Conservation (phyloP, 2,113 vertebrate genomes). For the Eretmochelys imbricata region DNA sequence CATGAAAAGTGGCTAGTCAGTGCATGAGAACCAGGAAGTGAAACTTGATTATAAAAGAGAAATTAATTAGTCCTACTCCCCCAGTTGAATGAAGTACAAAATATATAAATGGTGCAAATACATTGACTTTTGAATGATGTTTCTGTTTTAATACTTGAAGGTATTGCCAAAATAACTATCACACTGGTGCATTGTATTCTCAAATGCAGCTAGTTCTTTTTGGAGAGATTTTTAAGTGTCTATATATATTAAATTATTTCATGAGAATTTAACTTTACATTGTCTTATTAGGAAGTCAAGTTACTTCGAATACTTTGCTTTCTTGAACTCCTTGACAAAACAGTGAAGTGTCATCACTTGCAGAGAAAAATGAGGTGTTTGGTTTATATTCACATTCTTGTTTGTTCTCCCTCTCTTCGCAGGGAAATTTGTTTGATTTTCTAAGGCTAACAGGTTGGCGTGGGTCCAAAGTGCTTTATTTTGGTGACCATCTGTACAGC, state of each 20-base stretch:
- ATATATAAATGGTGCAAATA: background rate
- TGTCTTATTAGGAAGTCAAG: background rate
- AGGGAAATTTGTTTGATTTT: slow-evolving; percentile 97
- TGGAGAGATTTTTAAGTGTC: background rate
- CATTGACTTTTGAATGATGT: background rate
- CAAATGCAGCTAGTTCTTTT: background rate
- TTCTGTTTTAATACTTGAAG: background rate
- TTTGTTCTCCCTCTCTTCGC: background rate
- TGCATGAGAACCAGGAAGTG: background rate
- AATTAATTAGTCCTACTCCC: background rate
- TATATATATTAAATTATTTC: background rate
- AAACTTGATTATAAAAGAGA: background rate
- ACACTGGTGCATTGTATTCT: background rate
- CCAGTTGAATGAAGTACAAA: background rate
- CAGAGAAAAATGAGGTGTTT: background rate
- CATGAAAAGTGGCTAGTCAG: too few species aligned
- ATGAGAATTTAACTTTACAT: background rate
- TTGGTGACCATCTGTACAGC: slow-evolving; percentile 97
- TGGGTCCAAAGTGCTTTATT: slow-evolving; percentile 95
- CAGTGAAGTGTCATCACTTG: background rate
- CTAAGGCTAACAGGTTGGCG: slow-evolving; percentile 93
- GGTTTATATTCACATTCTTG: background rate
- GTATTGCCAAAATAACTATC: background rate
- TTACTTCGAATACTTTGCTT: background rate
- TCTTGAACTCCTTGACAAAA: background rate